These are phyloP conservation scores for Hypothenemus hampei DNA, from an alignment of 1,140 invertebrate genomes.

Conservation along the genomic window DNA sequence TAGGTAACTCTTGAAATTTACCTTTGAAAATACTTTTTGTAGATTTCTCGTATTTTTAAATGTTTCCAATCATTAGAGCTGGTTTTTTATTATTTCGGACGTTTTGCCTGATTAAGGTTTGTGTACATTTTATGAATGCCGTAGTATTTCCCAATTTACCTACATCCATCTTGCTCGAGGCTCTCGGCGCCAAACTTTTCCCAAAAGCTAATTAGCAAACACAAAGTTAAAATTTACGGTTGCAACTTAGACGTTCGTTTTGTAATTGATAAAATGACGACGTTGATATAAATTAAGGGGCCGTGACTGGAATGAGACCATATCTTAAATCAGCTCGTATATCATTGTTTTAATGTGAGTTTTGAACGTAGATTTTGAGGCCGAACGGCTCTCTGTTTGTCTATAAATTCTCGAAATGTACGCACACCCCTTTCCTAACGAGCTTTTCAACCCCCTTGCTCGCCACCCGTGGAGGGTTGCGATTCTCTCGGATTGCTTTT, in stretches of 20 bases:
- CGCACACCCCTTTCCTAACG: conserved; percentile 35
- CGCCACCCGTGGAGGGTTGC: background rate
- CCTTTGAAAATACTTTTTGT: no score
- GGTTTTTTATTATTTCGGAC: no score
- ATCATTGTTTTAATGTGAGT: conserved; percentile 46
- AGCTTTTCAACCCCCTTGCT: conserved; percentile 22
- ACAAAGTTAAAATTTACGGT: conserved; percentile 40
- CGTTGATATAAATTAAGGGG: conserved; percentile 46
- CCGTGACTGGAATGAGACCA: conserved; percentile 44
- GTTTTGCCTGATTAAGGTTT: no score
- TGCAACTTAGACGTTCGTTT: conserved; percentile 40
- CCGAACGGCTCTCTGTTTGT: conserved; percentile 42
- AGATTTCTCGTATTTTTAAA: no score
- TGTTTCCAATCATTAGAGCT: no score
- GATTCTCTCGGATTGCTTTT: conserved; percentile 25
- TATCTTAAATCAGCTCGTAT: conserved; percentile 45
- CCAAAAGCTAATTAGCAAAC: conserved; percentile 35
- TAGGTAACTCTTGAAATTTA: no score
- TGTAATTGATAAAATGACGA: conserved; percentile 46
- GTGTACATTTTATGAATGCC: no score
- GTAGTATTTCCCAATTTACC: no score
- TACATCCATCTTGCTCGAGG: background rate
- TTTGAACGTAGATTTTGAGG: conserved; percentile 42
- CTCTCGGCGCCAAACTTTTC: conserved; percentile 14
- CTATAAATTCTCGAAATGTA: conserved; percentile 41